Percentiles rank a stretch among this genome's conserved stretches.
phyloP scores from a whole-genome alignment of 2,797 vertebrate genomes.

The Sebastes diaconus region DNA sequence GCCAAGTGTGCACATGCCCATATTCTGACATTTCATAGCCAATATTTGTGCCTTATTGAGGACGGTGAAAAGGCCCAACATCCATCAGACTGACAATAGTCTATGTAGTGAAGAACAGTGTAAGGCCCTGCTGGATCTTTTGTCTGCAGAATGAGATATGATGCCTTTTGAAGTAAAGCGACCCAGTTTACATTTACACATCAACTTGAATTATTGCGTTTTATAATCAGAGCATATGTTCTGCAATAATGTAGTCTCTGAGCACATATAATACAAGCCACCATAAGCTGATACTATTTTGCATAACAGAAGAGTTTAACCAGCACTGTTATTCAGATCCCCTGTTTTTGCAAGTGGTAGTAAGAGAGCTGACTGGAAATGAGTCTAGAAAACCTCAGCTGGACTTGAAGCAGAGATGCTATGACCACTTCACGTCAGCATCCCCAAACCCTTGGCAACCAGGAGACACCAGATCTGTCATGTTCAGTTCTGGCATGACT shows the following conservation, averaged over 20 bases:
- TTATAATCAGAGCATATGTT: conserved; percentile 24
- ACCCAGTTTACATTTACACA: conserved; percentile 19
- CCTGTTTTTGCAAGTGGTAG: not conserved
- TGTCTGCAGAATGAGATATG: conserved; percentile 35
- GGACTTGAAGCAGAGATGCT: not conserved
- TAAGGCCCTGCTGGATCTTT: conserved; percentile 13
- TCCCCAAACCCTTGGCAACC: not conserved
- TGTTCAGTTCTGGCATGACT: not conserved
- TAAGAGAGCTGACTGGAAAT: not conserved
- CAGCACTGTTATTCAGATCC: not conserved
- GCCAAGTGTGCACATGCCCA: conserved; percentile 23
- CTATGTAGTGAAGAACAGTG: conserved; percentile 7
- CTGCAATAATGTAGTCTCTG: conserved; percentile 10
- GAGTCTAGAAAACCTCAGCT: not conserved
- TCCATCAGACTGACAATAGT: conserved; percentile 54
- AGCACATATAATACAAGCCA: not conserved
- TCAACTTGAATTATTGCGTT: conserved; percentile 41
- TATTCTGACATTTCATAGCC: conserved; percentile 60
- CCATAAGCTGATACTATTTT: conserved; percentile 6
- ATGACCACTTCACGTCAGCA: not conserved
- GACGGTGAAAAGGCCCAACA: conserved; percentile 35
- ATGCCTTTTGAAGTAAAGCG: conserved; percentile 16
- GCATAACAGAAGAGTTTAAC: conserved; percentile 11
- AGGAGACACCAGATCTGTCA: not conserved
- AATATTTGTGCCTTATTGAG: conserved; percentile 61